These are phyloP conservation scores for Acridotheres tristis DNA, from an alignment of 2,797 vertebrate genomes.

Conservation along the genomic window DNA sequence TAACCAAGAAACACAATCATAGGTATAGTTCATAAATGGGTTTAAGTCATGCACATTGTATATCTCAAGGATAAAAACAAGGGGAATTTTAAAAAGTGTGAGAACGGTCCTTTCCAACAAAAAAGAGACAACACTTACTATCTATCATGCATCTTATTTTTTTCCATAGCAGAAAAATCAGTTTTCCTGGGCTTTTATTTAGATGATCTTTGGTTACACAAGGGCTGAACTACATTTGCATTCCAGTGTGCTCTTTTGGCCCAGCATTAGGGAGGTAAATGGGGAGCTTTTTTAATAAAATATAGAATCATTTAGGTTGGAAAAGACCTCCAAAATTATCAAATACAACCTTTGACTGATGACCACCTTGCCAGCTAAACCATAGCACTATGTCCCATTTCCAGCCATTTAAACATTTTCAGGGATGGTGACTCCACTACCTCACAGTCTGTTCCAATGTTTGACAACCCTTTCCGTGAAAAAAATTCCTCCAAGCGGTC, in stretches of 20 bases:
- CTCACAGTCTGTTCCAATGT: neutral
- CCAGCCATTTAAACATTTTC: neutral
- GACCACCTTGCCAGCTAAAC: neutral
- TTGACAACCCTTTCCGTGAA: neutral
- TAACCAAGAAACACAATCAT: neutral
- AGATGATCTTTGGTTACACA: neutral
- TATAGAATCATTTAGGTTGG: neutral
- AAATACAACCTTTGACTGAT: neutral
- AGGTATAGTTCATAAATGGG: neutral
- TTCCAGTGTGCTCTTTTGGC: neutral
- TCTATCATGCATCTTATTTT: neutral
- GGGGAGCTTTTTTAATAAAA: neutral
- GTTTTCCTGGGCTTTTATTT: neutral
- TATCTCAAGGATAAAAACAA: neutral
- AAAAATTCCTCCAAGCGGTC: accelerated
- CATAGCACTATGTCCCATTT: neutral
- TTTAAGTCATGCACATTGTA: neutral
- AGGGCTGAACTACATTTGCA: neutral
- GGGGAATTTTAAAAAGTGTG: neutral
- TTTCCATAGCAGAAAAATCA: neutral
- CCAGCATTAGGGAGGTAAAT: neutral
- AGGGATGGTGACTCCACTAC: neutral
- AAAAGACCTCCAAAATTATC: neutral
- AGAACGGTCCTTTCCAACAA: neutral
- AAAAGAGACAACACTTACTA: neutral